phyloP scores from a whole-genome alignment of 2,797 vertebrate genomes.

The Pseudochirops corinnae region DNA sequence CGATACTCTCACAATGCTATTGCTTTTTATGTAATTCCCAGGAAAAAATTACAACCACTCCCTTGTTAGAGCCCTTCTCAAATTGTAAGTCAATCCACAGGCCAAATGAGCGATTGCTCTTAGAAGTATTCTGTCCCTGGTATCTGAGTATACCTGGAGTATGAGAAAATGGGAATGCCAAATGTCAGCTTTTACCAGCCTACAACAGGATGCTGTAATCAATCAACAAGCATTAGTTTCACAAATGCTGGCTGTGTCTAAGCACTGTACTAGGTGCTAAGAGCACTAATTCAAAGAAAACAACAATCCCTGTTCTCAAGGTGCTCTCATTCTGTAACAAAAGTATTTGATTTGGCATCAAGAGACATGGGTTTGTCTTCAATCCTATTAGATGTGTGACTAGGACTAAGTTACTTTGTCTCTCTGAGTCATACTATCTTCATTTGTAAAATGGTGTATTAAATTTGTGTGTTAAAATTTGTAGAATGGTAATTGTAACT shows the following conservation, averaged over 20 bases:
- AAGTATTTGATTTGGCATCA: not conserved
- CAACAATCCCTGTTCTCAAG: not conserved
- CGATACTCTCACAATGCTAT: not conserved
- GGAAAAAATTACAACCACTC: not conserved
- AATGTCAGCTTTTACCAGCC: not conserved
- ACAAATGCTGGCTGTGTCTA: not conserved
- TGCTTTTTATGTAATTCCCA: not conserved
- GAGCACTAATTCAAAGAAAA: not conserved
- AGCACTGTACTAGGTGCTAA: not conserved
- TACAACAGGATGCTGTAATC: not conserved
- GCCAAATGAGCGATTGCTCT: conserved; percentile 19
- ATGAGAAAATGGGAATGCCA: conserved; percentile 8
- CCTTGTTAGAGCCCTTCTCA: not conserved
- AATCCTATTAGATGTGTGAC: not conserved
- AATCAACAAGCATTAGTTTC: not conserved
- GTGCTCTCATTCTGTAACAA: not conserved
- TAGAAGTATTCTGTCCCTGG: not conserved
- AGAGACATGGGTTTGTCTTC: not conserved
- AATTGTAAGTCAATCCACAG: not conserved
- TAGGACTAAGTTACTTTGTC: not conserved
- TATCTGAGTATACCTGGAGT: not conserved
- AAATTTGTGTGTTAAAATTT: not conserved
- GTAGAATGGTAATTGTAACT: not conserved
- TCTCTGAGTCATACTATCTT: not conserved
- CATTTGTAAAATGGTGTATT: not conserved